Evolutionary conservation across 2,113 vertebrate species (phyloP).

Genomic region (Chaetops frenatus): DNA sequence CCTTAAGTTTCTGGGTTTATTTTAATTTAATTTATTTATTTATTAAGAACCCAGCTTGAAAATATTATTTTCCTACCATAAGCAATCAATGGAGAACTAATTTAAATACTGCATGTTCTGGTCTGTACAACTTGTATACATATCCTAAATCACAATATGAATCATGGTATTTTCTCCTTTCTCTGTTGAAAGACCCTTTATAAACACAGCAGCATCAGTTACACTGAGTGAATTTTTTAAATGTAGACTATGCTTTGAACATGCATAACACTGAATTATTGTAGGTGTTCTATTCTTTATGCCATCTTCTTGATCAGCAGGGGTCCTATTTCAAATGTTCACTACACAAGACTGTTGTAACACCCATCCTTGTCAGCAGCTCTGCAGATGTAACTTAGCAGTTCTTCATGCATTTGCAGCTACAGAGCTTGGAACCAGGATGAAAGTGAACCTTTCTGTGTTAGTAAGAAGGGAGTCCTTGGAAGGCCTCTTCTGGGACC

Average conservation of each 20-base stretch:
- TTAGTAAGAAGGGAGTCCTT: neutral
- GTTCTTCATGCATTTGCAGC: neutral
- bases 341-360: neutral
- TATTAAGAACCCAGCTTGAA: neutral
- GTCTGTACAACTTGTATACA: neutral
- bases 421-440: neutral
- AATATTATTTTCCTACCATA: neutral
- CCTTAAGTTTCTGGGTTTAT: neutral
- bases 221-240: neutral
- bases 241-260: neutral
- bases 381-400: neutral
- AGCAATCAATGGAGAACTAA: neutral
- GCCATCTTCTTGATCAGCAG: neutral
- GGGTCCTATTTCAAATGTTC: neutral
- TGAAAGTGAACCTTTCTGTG: neutral
- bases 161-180: neutral
- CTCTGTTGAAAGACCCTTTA: neutral
- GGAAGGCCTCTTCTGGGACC: neutral
- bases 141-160: neutral
- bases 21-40: neutral
- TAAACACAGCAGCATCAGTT: neutral
- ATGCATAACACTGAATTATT: neutral
- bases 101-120: neutral
- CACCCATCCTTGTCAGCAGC: neutral
- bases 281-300: neutral